Percentiles rank a stretch among this genome's conserved stretches.
Evolutionary conservation across 2,888 invertebrate genomes (phyloP).

Genomic region (Syrista parreyssii): DNA sequence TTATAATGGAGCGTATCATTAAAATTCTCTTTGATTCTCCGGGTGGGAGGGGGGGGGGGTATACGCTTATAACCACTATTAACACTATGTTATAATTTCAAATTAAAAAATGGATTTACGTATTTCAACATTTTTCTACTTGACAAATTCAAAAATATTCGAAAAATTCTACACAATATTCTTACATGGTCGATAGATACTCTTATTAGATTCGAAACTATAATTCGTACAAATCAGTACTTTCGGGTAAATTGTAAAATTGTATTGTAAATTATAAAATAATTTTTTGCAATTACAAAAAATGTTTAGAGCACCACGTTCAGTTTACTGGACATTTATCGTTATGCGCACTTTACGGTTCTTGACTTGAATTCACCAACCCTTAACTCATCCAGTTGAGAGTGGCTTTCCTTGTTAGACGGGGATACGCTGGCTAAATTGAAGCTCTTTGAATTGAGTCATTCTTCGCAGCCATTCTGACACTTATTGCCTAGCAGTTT

Average conservation of each 20-base stretch:
- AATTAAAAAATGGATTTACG: not conserved
- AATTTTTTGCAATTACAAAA: not conserved
- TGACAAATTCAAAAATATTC: not conserved
- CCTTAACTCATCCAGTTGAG: not conserved
- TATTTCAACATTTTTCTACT: not conserved
- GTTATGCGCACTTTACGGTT: not conserved
- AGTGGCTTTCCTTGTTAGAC: not conserved
- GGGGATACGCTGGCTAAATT: not conserved
- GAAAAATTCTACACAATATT: not conserved
- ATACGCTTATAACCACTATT: not conserved
- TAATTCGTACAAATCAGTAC: too few relatives aligned
- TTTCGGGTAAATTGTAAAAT: too few relatives aligned
- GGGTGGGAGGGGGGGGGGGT: too few relatives aligned
- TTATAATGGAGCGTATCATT: not conserved
- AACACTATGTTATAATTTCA: not conserved
- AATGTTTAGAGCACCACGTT: not conserved
- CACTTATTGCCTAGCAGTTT: slow-evolving; percentile 4
- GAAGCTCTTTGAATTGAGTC: not conserved
- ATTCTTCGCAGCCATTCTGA: not conserved
- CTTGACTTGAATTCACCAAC: not conserved
- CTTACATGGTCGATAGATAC: too few relatives aligned
- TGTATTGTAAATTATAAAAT: not conserved
- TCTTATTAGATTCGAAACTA: too few relatives aligned
- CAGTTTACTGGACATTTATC: not conserved
- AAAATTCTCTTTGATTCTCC: not conserved